Evolutionary conservation across 2,888 invertebrate species (phyloP), one percentile per base, ranked within the genome.

Genomic region (Anorthoa munda): DNA sequence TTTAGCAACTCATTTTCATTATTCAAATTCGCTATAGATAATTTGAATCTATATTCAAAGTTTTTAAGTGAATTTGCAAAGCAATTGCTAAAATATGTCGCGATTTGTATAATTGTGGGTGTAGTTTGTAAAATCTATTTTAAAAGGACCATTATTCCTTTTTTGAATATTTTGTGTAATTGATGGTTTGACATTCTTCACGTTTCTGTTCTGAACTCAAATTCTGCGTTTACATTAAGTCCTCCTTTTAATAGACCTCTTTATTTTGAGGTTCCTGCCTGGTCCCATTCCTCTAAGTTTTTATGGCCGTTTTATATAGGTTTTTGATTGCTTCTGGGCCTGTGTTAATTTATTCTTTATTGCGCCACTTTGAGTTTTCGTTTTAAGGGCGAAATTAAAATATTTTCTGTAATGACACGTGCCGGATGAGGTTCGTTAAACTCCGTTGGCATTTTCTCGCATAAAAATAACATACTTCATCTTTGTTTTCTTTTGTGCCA

Each of bases 291-390:
- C 78, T 81, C 31, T 76, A 81, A 84, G 70, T 74, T 81, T 84
- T 84, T 78, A 86, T 70, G 69, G 31, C 56, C 72, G 31, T 81
- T 84, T 78, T 84, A 81, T 79, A 79, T 79, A 79, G 81, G 81
- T 68, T 81, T 84, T 86, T 86, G 82, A 84, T 86, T 84, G 84
- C 86, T 78, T 75, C 59, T 81, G 76, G 70, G 61, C 59, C 70
- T 65, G 58, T 72, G 84, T 86, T 86, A 86, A 84, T 84, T 84
- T 81, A 79, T 81, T 72, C 79, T 86, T 84, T 81, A 86, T 79
- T 53, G 61, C 59, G 26, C 66, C 67, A 72, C 82, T 86, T 84
- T 77, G 70, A 77, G 65, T 71, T 64, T 65, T 64, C 64, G 39
- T 72, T 82, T 83, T 82, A 61, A 66, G 64, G 39, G 60, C 55